Evolutionary conservation across 2,888 invertebrate genomes (phyloP), one percentile per base, ranked within the genome.

Genomic region (Allacma fusca): DNA sequence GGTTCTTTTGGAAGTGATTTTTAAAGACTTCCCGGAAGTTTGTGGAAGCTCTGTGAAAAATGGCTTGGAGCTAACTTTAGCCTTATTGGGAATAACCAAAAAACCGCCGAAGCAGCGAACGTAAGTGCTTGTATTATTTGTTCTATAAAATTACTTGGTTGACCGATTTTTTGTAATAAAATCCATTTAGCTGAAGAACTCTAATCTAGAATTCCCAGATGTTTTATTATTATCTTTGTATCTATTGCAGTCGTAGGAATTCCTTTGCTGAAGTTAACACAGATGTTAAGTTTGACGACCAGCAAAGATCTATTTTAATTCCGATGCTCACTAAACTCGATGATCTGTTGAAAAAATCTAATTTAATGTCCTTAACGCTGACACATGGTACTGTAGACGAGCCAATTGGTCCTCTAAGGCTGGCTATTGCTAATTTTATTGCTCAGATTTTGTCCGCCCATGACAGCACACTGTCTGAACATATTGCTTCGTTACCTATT

Each of bases 351-450:
- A 70, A 65, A 70, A 59, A 75, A 85, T 85, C 74, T 50, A 73
- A 50, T 21, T 44, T 21, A 21, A 59, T 79, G 87, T 87, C 73
- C 21, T 62, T 81, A 23, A 75, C 67, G 24, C 76, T 84, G 50
- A 92, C 92, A 81, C 91, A 90, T 83, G 93, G 94, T 79, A 86
- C 90, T 81, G 87, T 93, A 84, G 90, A 92, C 83, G 91, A 91
- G 80, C 94, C 94, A 34, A 89, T 95, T 85, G 95, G 95, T 69
- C 91, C 91, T 86, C 91, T 93, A 67, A 89, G 95, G 81, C 89
- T 95, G 80, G 93, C 94, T 87, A 91, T 94, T 83, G 91, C 93
- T 80, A 92, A 92, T 86, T 89, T 96, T 83, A 89, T 96, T 85
- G 91, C 93, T 82, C 91, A 92, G 77, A 89, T 96, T 85, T 89